Base-by-base conservation (phyloP, 2,113 vertebrate genomes). In the Tonatia bakeri region DNA sequence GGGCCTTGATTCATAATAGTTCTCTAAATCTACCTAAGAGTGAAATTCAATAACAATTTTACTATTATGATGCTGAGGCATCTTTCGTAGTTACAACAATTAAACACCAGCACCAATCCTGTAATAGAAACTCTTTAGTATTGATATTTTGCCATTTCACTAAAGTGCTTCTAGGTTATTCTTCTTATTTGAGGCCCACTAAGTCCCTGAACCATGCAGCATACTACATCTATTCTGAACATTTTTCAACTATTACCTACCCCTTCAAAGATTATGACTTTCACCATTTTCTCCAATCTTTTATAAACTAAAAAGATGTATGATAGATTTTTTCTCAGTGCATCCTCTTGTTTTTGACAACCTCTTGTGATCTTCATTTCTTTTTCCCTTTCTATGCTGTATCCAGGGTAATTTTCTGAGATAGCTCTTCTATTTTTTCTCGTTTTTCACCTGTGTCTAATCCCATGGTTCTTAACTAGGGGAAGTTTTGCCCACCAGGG, bases 111-210 rank as follows among this genome's bases (percentile, higher is more conserved):
- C 31, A 64, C 56, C 36, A 81, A 24, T 15, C 54, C 11, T 91
- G 0, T 80, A 61, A 54, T 54, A 31, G 14, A 73, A 79, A 20
- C 59, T 54, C 40, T 45, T 94, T 38, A 38, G 56, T 82, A 47
- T 76, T 95, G 11, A 76, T 87, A 83, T 65, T 73, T 96, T 90
- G 10, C 1, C 77, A 56, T 47, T 94, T 93, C 14, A 79, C 84
- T 94, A 43, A 52, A 89, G 38, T 76, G 6, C 80, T 91, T 50
- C 50, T 59, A 80, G 33, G 38, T 56, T 64, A 28, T 87, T 87
- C 83, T 91, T 77, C 36, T 31, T 65, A 70, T 28, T 77, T 93
- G 50, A 56, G 31, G 1, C 72, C 82, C 13, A 83, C 17, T 56
- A 26, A 52, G 64, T 4, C 3, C 24, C 43, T 75, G 20, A 92